Evolutionary conservation across 2,113 vertebrate species (phyloP).

Genomic region (Psilopsiagon aymara): DNA sequence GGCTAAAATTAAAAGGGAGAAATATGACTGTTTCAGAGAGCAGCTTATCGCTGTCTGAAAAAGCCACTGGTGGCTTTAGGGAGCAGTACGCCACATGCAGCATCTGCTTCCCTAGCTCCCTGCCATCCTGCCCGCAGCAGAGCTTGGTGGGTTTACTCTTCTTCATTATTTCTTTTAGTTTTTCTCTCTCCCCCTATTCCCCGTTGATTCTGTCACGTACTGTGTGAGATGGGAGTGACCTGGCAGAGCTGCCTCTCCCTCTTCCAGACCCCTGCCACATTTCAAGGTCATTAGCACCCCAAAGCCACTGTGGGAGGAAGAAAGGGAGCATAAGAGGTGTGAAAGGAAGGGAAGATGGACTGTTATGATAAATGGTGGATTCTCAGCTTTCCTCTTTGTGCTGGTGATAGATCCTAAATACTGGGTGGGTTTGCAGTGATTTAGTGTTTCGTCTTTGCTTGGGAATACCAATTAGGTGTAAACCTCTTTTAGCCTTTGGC

Average conservation of each 20-base stretch:
- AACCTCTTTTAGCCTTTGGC: slow-evolving; percentile 23
- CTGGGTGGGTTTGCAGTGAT: slow-evolving; percentile 12
- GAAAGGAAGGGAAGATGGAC: not conserved
- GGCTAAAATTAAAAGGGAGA: not conserved
- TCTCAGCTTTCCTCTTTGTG: slow-evolving; percentile 7
- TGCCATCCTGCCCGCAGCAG: not conserved
- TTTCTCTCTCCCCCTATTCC: accelerated
- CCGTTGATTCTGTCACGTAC: not conserved
- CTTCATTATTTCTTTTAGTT: accelerated
- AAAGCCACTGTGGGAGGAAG: not conserved
- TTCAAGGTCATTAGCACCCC: not conserved
- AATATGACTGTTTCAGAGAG: not conserved
- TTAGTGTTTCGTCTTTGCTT: not conserved
- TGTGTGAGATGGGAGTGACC: not conserved
- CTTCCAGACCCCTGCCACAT: not conserved
- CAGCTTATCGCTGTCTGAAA: not conserved
- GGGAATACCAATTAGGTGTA: slow-evolving; percentile 22
- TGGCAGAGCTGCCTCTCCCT: not conserved
- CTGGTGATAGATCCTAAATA: not conserved
- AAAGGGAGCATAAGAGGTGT: not conserved
- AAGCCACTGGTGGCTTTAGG: not conserved
- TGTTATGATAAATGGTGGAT: not conserved
- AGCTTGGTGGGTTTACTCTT: not conserved
- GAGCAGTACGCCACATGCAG: not conserved
- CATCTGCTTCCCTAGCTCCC: not conserved